phyloP scores from a whole-genome alignment of 2,797 vertebrate genomes.

The Jordanella pulchra region DNA sequence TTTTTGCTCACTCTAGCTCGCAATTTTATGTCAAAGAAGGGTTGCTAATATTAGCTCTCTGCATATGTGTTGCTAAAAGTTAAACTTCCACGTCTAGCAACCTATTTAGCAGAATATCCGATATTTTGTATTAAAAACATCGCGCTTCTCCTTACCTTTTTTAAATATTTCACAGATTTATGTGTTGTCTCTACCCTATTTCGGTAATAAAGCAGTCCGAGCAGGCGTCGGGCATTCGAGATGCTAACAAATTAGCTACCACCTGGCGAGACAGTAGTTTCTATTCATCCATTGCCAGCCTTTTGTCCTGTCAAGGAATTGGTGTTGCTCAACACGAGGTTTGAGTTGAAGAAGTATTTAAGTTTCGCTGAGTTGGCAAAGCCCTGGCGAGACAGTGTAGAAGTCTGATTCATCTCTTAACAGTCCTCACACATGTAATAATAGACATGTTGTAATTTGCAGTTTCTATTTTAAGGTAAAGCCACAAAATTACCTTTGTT shows the following conservation, averaged over 20 bases:
- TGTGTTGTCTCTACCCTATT: conserved; percentile 7
- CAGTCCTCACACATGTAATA: conserved; percentile 9
- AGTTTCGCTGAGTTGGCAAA: neutral
- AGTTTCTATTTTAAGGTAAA: neutral
- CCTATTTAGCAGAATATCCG: neutral
- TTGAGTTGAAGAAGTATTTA: conserved; percentile 18
- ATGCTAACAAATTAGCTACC: conserved; percentile 69
- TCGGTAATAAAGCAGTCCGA: neutral
- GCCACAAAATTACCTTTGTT: neutral
- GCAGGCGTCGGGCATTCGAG: conserved; percentile 24
- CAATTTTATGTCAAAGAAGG: conserved; percentile 57
- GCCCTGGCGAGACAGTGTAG: neutral
- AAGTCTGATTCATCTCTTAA: neutral
- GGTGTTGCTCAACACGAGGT: conserved; percentile 47
- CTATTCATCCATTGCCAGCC: conserved; percentile 46
- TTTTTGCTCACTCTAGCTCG: conserved; percentile 41
- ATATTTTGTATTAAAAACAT: neutral
- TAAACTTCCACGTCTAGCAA: conserved; percentile 42
- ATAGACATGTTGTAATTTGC: conserved; percentile 27
- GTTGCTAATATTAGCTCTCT: conserved; percentile 65
- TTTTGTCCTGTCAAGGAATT: conserved; percentile 69
- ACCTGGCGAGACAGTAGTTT: conserved; percentile 63
- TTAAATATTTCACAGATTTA: fast-evolving
- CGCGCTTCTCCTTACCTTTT: fast-evolving
- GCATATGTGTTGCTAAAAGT: conserved; percentile 68